Conservation (phyloP, 2,113 vertebrate species). For the Nothobranchius kuhntae region DNA sequence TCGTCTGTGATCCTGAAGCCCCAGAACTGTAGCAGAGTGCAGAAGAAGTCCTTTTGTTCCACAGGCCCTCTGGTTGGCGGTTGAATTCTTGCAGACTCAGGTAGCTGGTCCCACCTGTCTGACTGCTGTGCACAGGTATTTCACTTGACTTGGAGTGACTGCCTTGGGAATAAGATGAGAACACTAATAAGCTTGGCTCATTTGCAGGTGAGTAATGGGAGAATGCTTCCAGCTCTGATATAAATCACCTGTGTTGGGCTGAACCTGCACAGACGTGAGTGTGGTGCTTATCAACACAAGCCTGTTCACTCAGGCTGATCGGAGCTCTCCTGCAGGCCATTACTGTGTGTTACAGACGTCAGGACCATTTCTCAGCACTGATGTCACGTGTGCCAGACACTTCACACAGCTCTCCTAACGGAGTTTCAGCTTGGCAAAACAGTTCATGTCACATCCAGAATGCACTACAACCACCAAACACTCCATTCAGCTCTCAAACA, state of each 20-base stretch:
- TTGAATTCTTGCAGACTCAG: background rate
- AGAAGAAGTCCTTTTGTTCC: background rate
- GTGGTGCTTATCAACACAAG: background rate
- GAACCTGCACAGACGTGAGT: background rate
- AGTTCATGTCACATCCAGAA: too few species aligned
- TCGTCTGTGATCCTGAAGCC: too few species aligned
- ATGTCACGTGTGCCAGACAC: too few species aligned
- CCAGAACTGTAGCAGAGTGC: too few species aligned
- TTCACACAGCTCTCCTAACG: too few species aligned
- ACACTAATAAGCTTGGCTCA: background rate
- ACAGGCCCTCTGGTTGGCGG: constrained; percentile 5
- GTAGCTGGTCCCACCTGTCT: constrained; percentile 35
- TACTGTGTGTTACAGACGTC: too few species aligned
- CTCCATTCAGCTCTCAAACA: too few species aligned
- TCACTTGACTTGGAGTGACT: background rate
- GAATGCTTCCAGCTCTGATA: background rate
- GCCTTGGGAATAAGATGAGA: constrained; percentile 22
- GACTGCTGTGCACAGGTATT: constrained; percentile 22
- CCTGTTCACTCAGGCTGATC: background rate
- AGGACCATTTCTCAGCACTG: too few species aligned
- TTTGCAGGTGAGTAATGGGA: constrained; percentile 10
- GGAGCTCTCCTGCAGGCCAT: background rate
- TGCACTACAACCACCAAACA: too few species aligned
- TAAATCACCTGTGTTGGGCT: background rate
- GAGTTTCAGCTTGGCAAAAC: too few species aligned